Evolutionary conservation across 1,140 invertebrate genomes (phyloP), one percentile per base, ranked within the genome.

Genomic region (Globodera rostochiensis): DNA sequence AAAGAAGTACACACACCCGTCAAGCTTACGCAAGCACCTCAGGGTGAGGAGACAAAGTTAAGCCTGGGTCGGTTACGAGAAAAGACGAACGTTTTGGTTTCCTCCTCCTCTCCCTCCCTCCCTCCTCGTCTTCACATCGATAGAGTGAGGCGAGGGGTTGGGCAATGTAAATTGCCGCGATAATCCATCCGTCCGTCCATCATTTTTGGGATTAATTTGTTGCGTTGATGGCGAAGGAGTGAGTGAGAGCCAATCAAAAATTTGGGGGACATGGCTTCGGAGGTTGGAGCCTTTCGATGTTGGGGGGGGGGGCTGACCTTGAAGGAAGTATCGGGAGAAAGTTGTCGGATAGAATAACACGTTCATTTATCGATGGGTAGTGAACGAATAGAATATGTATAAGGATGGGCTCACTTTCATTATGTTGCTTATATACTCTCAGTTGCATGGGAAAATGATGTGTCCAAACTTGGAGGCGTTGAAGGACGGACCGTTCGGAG

Each of bases 1-100:
- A 45, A 82, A 82, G 71, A 80, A 50, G 36, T 82, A 82, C 79
- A 82, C 81, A 3, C 81, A 82, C 69, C 81, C 81, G 15, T 74
- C 69, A 47, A 82, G 80, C 64, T 15, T 82, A 15, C 49, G 81
- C 64, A 82, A 82, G 60, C 81, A 82, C 75, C 53, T 74, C 11
- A 82, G 74, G 70, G 81, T 75, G 49, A 74, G 69, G 11, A 47
- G 69, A 25, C 25, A 36, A 47, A 19, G 6, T 11, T 19, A 64
- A 64, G 60, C 13, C 60, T 36, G 25, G 25, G 25, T 36, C 25
- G 25, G 25, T 64, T 64, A 15, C 60, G 60, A 64, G 60, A 64
- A n/a, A 13, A 15, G 60, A 64, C 60, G 60, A 64, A 64, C 60
- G 60, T 64, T 64, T 15, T 64, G 60, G 1, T n/a, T 64, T 2